Percentiles rank a stretch among this genome's conserved stretches.
These are phyloP conservation scores for Magallana ariakensis DNA, from an alignment of 1,140 invertebrate genomes.

Conservation along the genomic window DNA sequence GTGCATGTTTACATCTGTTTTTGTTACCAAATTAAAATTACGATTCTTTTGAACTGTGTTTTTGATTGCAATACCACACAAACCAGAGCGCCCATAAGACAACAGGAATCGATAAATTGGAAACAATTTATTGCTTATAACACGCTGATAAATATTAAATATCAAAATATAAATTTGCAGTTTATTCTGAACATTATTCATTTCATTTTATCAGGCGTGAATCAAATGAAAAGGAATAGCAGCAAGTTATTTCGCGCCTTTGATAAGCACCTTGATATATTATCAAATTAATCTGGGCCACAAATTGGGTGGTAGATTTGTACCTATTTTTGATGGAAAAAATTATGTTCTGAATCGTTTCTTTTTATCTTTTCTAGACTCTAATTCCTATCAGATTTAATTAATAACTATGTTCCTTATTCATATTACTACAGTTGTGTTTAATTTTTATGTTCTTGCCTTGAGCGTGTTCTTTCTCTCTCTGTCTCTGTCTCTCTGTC, in stretches of 20 bases:
- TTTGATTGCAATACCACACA: background rate
- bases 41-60: background rate
- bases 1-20: background rate
- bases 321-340: background rate
- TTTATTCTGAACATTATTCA: background rate
- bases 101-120: background rate
- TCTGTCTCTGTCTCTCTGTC: background rate
- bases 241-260: background rate
- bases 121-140: background rate
- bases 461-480: background rate
- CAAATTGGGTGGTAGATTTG: constrained; percentile 16
- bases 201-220: background rate
- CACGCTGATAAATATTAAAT: background rate
- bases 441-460: background rate
- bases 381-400: background rate
- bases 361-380: background rate
- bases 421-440: no score
- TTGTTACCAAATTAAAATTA: background rate
- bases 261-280: constrained; percentile 1
- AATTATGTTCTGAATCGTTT: background rate
- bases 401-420: background rate
- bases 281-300: background rate
- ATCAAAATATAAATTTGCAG: background rate
- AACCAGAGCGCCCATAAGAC: background rate
- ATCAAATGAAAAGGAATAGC: background rate